Evolutionary conservation across 2,797 vertebrate species (phyloP).

Genomic region (Pangasius larnaudii): DNA sequence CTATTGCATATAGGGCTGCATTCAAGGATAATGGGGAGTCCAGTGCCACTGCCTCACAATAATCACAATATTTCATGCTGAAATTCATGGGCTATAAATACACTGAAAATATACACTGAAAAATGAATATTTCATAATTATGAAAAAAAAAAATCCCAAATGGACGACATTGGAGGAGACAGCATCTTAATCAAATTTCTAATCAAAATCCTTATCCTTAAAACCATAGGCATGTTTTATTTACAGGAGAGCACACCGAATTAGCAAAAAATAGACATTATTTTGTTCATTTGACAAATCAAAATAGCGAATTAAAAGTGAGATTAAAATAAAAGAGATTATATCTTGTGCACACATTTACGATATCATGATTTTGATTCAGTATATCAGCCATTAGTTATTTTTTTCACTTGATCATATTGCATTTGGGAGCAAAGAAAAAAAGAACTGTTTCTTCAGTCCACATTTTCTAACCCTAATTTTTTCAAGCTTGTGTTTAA

Average conservation of each 20-base stretch:
- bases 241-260: not conserved
- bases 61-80: not conserved
- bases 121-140: not conserved
- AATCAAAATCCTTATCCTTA: not conserved
- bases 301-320: no score
- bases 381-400: not conserved
- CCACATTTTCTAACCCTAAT: not conserved
- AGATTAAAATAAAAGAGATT: no score
- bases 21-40: not conserved
- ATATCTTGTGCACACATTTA: no score
- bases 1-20: not conserved
- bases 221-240: not conserved
- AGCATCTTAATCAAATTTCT: not conserved
- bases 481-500: not conserved
- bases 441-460: not conserved
- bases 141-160: not conserved
- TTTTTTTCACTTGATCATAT: no score
- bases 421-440: not conserved
- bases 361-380: no score
- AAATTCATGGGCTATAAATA: not conserved
- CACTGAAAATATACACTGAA: not conserved
- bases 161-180: not conserved
- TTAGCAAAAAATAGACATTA: not conserved
- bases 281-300: no score
- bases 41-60: not conserved